Percentiles rank a stretch among this genome's conserved stretches.
Evolutionary conservation across 2,797 vertebrate species (phyloP).

Genomic region (Sebastes trivittatus): DNA sequence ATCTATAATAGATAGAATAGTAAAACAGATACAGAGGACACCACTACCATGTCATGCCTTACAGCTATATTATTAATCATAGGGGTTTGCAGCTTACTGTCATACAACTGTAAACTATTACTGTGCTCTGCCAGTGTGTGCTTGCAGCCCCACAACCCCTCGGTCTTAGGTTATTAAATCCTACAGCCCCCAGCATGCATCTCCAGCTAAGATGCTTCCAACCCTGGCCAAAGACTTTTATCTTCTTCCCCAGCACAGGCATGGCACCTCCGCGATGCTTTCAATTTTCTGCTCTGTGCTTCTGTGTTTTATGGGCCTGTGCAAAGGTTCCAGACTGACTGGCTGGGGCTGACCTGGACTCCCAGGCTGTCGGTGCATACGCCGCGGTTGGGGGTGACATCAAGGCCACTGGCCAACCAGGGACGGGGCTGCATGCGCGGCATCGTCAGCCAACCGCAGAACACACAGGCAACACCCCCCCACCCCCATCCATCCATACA

Average conservation of each 20-base stretch:
- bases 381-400: constrained; percentile 70
- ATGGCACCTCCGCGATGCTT: constrained; percentile 85
- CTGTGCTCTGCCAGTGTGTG: constrained; percentile 58
- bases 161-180: constrained; percentile 72
- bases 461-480: neutral
- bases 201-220: constrained; percentile 71
- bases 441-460: constrained; percentile 63
- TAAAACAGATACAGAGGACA: constrained; percentile 66
- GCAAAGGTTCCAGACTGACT: constrained; percentile 79
- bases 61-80: constrained; percentile 77
- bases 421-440: constrained; percentile 35
- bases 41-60: constrained; percentile 58
- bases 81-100: constrained; percentile 73
- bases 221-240: constrained; percentile 77
- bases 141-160: constrained; percentile 73
- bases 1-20: constrained; percentile 73
- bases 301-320: constrained; percentile 84
- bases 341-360: constrained; percentile 72
- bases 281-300: constrained; percentile 88
- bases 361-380: constrained; percentile 56
- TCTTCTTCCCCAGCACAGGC: constrained; percentile 80
- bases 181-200: constrained; percentile 79
- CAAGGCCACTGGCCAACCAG: constrained; percentile 73
- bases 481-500: neutral
- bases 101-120: constrained; percentile 79